Evolutionary conservation across 2,797 vertebrate genomes (phyloP).

Genomic region (Gambusia yucatana): DNA sequence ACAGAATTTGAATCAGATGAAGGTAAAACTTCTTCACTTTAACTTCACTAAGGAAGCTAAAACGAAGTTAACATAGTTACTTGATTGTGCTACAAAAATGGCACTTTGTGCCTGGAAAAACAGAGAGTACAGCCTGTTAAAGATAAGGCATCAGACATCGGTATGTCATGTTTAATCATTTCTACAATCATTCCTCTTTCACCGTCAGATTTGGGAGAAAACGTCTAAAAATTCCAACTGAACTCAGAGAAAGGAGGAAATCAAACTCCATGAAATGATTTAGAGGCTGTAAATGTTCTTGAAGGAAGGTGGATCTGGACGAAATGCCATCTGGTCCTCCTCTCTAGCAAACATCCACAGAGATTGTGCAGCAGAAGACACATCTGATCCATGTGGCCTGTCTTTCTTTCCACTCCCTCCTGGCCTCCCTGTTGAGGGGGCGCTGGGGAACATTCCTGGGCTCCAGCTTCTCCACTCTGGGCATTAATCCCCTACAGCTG

Average conservation of each 20-base stretch:
- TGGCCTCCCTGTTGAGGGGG: conserved; percentile 69
- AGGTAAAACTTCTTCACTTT: too few species aligned
- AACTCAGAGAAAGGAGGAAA: conserved; percentile 48
- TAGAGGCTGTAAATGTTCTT: conserved; percentile 59
- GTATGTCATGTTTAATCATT: background rate
- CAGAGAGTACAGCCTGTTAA: too few species aligned
- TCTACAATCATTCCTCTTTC: background rate
- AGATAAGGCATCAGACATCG: too few species aligned
- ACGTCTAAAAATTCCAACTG: background rate
- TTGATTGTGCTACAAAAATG: too few species aligned
- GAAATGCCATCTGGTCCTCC: conserved; percentile 45
- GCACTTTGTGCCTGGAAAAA: too few species aligned
- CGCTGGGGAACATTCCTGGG: conserved; percentile 90
- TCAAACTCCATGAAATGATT: conserved; percentile 38
- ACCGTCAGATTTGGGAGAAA: too few species aligned
- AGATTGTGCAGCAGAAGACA: conserved; percentile 51
- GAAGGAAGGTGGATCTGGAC: conserved; percentile 56
- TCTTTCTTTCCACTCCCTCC: conserved; percentile 58
- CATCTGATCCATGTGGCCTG: conserved; percentile 61
- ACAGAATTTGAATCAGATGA: too few species aligned
- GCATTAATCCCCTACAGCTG: conserved; percentile 99
- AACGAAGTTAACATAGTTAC: too few species aligned
- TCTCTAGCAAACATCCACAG: conserved; percentile 45
- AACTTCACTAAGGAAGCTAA: too few species aligned
- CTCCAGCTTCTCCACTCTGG: conserved; percentile 88